These are phyloP conservation scores for Aromia moschata DNA, from an alignment of 2,888 invertebrate genomes.

Conservation along the genomic window DNA sequence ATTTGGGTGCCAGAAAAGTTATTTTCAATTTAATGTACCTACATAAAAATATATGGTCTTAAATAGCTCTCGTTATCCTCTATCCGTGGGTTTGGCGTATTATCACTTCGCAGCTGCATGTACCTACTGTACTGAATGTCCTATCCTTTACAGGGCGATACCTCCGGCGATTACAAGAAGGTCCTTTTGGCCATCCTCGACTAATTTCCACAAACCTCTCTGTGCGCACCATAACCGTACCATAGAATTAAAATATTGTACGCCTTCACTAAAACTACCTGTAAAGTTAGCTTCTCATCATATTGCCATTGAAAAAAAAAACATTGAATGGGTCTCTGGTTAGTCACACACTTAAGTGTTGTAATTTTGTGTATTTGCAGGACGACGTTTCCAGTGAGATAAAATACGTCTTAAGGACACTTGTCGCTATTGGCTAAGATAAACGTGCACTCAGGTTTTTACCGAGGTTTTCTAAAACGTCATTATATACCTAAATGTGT, in stretches of 20 bases:
- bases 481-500: slow-evolving; percentile 9
- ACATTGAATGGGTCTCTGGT: slow-evolving; percentile 14
- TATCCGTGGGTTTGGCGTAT: too few species aligned
- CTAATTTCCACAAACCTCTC: slow-evolving; percentile 46
- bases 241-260: slow-evolving; percentile 37
- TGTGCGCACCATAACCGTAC: slow-evolving; percentile 48
- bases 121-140: slow-evolving; percentile 44
- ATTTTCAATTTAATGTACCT: too few species aligned
- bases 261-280: slow-evolving; percentile 37
- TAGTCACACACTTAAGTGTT: slow-evolving; percentile 24
- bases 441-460: slow-evolving; percentile 38
- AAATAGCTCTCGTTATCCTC: too few species aligned
- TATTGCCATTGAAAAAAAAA: slow-evolving; percentile 51
- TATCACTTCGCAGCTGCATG: too few species aligned
- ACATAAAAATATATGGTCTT: too few species aligned
- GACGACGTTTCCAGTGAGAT: slow-evolving; percentile 73
- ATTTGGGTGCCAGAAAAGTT: too few species aligned
- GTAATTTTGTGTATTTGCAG: slow-evolving; percentile 67
- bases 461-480: slow-evolving; percentile 15
- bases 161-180: slow-evolving; percentile 93
- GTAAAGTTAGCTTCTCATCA: slow-evolving; percentile 51
- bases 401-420: slow-evolving; percentile 72
- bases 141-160: slow-evolving; percentile 81
- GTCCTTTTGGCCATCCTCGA: slow-evolving; percentile 86
- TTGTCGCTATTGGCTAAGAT: slow-evolving; percentile 59